Evolutionary conservation across 2,797 vertebrate species (phyloP).

Genomic region (Cygnus olor): DNA sequence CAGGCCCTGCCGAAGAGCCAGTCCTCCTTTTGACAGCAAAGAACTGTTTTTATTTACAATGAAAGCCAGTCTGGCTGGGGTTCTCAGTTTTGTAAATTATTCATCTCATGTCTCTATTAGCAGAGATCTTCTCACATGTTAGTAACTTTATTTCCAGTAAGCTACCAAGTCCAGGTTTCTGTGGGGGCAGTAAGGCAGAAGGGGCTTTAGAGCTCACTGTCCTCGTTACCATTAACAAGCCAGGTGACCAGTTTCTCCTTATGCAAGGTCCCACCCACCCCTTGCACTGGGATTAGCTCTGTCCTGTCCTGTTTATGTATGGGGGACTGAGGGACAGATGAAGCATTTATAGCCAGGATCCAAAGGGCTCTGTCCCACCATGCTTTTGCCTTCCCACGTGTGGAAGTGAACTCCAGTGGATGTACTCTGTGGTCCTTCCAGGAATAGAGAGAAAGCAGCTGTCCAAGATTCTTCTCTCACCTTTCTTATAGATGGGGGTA

Average conservation of each 20-base stretch:
- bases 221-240: not conserved
- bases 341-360: not conserved
- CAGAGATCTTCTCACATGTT: not conserved
- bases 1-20: constrained; percentile 41
- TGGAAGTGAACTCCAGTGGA: not conserved
- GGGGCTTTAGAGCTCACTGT: not conserved
- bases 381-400: not conserved
- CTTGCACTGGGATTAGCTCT: not conserved
- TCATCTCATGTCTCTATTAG: not conserved
- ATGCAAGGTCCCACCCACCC: not conserved
- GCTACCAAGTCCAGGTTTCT: not conserved
- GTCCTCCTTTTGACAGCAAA: constrained; percentile 40
- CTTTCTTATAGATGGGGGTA: not conserved
- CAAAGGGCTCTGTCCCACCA: not conserved
- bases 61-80: constrained; percentile 28
- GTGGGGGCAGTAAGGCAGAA: not conserved
- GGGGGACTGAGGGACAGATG: not conserved
- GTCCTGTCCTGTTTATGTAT: not conserved
- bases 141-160: not conserved
- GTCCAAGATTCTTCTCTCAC: not conserved
- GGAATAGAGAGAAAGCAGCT: not conserved
- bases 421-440: not conserved
- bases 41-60: constrained; percentile 57
- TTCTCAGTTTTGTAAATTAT: not conserved
- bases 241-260: not conserved